A percentile compares a stretch with the other conserved stretches of the same genome.
These are phyloP conservation scores for Nerophis ophidion DNA, from an alignment of 2,113 vertebrate species.

Conservation along the genomic window DNA sequence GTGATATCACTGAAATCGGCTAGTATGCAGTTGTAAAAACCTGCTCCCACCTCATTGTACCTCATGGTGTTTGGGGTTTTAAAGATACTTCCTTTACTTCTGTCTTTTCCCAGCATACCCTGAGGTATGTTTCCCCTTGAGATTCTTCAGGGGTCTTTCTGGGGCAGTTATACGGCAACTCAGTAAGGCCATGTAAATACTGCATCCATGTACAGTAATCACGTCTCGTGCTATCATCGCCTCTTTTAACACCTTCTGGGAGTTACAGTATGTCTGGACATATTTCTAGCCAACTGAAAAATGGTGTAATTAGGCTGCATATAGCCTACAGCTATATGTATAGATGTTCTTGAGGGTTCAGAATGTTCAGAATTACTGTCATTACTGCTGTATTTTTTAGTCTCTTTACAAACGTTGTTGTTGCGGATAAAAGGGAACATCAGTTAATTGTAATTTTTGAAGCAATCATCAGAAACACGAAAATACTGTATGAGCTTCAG, in stretches of 20 bases:
- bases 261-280: slow-evolving; percentile 25
- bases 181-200: slow-evolving; percentile 11
- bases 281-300: slow-evolving; percentile 24
- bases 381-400: slow-evolving; percentile 3
- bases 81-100: neutral
- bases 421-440: slow-evolving; percentile 17
- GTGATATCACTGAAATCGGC: neutral
- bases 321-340: neutral
- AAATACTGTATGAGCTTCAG: neutral
- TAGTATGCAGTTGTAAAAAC: neutral
- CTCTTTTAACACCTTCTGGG: slow-evolving; percentile 15
- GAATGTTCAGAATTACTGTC: slow-evolving; percentile 10
- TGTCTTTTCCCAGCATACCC: slow-evolving; percentile 22
- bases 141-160: slow-evolving; percentile 29
- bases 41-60: neutral
- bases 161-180: slow-evolving; percentile 21
- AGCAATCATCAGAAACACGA: neutral
- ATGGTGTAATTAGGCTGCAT: slow-evolving; percentile 35
- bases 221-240: neutral
- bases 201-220: slow-evolving; percentile 3
- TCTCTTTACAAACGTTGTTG: slow-evolving; percentile 13
- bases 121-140: slow-evolving; percentile 24
- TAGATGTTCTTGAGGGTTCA: slow-evolving; percentile 18
- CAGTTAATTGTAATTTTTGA: neutral
- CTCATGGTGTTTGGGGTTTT: slow-evolving; percentile 8